Percentiles rank a stretch among this genome's conserved stretches.
Conservation (phyloP, 2,888 invertebrate genomes). For the Limnephilus auricula region DNA sequence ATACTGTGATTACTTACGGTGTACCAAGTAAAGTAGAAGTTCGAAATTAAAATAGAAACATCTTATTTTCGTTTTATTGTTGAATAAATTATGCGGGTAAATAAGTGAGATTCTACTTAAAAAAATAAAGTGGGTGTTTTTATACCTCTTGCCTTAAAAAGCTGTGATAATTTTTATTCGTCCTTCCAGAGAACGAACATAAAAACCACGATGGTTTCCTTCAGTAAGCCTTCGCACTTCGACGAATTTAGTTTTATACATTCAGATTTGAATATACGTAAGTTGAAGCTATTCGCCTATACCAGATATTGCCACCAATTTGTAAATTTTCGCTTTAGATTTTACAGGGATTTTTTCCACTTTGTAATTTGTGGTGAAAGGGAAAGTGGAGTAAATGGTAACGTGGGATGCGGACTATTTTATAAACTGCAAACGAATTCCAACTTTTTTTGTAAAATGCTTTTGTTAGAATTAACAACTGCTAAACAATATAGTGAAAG, state of each 20-base stretch:
- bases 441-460: neutral
- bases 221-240: slow-evolving; percentile 33
- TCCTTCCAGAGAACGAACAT: slow-evolving; percentile 17
- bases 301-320: slow-evolving; percentile 39
- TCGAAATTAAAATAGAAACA: too few species aligned
- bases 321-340: neutral
- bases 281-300: slow-evolving; percentile 43
- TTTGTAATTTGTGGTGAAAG: neutral
- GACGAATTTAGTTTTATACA: slow-evolving; percentile 62
- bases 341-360: neutral
- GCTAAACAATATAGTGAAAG: neutral
- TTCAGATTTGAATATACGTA: slow-evolving; percentile 60
- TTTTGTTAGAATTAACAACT: neutral
- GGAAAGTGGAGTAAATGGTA: neutral
- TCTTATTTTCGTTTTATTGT: too few species aligned
- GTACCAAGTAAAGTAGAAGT: too few species aligned
- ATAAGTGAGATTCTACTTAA: too few species aligned
- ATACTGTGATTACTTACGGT: too few species aligned
- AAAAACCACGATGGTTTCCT: slow-evolving; percentile 38
- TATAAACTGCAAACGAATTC: neutral
- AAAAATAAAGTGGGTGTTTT: neutral
- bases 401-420: neutral
- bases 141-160: neutral
- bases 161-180: slow-evolving; percentile 25
- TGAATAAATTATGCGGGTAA: too few species aligned